Percentiles rank a stretch among this genome's conserved stretches.
Conservation (phyloP, 1,140 invertebrate genomes). For the Eumaeus atala region DNA sequence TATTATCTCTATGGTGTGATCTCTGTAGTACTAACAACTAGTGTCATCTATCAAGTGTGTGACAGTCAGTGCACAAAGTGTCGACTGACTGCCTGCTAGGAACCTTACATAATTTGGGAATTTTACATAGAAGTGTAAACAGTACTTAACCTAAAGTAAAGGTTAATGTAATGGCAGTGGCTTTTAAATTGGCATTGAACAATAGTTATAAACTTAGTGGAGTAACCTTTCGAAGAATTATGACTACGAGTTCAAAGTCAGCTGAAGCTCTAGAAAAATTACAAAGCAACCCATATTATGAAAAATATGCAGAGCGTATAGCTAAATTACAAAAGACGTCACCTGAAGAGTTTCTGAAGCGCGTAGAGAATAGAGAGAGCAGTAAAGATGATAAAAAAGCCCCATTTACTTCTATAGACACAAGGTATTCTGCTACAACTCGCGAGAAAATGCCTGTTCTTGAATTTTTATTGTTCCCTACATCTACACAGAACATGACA, state of each 20-base stretch:
- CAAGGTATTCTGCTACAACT: slow-evolving; percentile 32
- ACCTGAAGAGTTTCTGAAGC: slow-evolving; percentile 83
- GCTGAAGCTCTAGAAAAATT: slow-evolving; percentile 79
- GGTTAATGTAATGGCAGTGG: slow-evolving; percentile 17
- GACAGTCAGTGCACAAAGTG: no score
- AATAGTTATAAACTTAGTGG: slow-evolving; percentile 42
- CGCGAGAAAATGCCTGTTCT: no score
- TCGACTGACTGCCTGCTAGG: no score
- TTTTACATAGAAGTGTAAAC: no score
- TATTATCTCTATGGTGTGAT: no score
- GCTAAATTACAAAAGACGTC: slow-evolving; percentile 82
- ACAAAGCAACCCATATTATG: slow-evolving; percentile 85
- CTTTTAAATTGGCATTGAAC: slow-evolving; percentile 17
- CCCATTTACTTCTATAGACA: slow-evolving; percentile 51
- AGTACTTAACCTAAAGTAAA: background rate
- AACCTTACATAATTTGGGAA: no score
- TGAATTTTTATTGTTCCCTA: no score
- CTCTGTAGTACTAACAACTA: no score
- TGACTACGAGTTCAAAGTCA: slow-evolving; percentile 33
- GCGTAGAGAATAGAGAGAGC: slow-evolving; percentile 77
- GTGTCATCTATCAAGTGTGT: no score
- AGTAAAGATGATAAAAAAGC: slow-evolving; percentile 56
- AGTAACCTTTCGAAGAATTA: slow-evolving; percentile 6
- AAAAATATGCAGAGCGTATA: slow-evolving; percentile 88
- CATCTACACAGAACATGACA: no score